Base-by-base conservation (phyloP, 2,888 invertebrate genomes). In the Parnassius smintheus region DNA sequence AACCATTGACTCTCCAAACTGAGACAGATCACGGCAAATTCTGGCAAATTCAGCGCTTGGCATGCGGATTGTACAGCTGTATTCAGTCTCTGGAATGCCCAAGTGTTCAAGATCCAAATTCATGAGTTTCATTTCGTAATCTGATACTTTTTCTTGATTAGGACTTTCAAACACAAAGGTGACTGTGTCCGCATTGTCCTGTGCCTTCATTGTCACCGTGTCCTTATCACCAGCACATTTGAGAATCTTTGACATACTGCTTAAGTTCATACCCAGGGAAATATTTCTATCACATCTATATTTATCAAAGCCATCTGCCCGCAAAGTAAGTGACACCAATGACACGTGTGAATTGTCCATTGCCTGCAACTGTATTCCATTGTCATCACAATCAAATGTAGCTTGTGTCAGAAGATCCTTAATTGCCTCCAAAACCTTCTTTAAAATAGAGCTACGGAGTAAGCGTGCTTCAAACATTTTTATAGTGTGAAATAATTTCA, bases 281-380 rank as follows among this genome's bases (percentile, higher is more conserved):
- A 99, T 93, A 86, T 98, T 99, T 75, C 99, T 94, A 88, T 99
- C 99, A 85, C 99, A 99, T 83, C 99, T 94, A 88, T 97, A 99
- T 80, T 98, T 98, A 83, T 99, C 99, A 77, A 99, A 99, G 44
- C 99, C 99, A 90, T 99, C 98, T 68, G 97, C 96, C 80, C 97
- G 94, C 63, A 99, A 91, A 66, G 96, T 97, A 61, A 99, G 92
- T 0, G 99, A 98, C 8, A 99, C 99, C 68, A 99, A 93, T 65
- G 98, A 98, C 64, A 99, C 99, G 85, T 99, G 99, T 66, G 99
- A 98, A 85, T 98, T 99, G 90, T 99, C 99, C 99, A 99, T 99
- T 57, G 99, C 99, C 94, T 94, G 75, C 57, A 96, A 88, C 80
- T 97, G 97, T 68, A 97, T 96, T 25, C 97, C 97, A 71, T 96